Percentiles rank a stretch among this genome's conserved stretches.
Conservation (phyloP, 2,797 vertebrate genomes). For the Megaceryle alcyon region DNA sequence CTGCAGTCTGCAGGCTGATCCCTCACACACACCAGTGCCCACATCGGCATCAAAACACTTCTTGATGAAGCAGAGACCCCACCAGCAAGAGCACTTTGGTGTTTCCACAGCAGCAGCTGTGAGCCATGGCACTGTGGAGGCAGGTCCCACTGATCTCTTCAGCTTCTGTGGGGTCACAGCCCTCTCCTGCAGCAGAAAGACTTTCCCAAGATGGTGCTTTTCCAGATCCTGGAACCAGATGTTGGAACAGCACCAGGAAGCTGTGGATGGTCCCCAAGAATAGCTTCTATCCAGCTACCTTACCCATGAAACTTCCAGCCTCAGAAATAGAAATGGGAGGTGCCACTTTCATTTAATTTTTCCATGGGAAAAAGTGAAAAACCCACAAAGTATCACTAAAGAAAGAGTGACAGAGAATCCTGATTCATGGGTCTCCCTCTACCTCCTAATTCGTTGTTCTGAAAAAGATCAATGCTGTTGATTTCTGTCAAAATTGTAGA, state of each 20-base stretch:
- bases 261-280: not conserved
- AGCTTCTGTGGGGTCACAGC: not conserved
- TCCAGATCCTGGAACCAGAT: not conserved
- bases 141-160: not conserved
- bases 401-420: not conserved
- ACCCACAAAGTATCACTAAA: not conserved
- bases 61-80: not conserved
- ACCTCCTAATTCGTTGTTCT: not conserved
- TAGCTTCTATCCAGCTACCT: not conserved
- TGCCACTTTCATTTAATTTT: not conserved
- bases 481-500: not conserved
- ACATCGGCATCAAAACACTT: not conserved
- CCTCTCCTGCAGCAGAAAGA: not conserved
- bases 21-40: not conserved
- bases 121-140: accelerated
- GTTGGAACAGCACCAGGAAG: not conserved
- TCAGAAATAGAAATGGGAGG: not conserved
- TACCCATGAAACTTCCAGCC: not conserved
- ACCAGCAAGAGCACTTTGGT: not conserved
- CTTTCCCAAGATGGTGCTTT: too few relatives aligned
- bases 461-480: not conserved
- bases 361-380: not conserved
- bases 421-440: not conserved
- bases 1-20: not conserved
- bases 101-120: accelerated